Evolutionary conservation across 2,888 invertebrate genomes (phyloP).

Genomic region (Diarsia brunnea): DNA sequence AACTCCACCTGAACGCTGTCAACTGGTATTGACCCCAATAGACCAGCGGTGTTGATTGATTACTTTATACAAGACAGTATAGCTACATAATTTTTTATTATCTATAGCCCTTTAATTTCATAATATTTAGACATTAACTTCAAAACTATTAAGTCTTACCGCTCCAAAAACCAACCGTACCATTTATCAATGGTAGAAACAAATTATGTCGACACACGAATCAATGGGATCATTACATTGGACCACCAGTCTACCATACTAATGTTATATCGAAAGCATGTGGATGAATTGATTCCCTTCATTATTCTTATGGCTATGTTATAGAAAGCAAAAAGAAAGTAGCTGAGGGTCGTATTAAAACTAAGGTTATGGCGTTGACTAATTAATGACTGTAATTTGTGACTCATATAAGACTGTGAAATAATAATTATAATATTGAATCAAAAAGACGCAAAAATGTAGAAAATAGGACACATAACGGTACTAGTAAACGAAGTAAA

Average conservation of each 20-base stretch:
- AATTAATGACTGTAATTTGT: background rate
- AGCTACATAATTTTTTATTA: too few species aligned
- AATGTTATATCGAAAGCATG: slow-evolving; percentile 27
- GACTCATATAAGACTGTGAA: background rate
- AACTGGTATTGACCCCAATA: too few species aligned
- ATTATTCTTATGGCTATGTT: slow-evolving; percentile 19
- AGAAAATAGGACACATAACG: background rate
- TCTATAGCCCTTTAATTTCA: slow-evolving; percentile 15
- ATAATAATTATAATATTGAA: background rate
- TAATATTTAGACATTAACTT: slow-evolving; percentile 29
- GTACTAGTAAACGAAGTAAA: background rate
- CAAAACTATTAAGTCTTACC: slow-evolving; percentile 15
- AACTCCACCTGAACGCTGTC: too few species aligned
- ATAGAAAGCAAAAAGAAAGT: background rate
- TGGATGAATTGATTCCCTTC: slow-evolving; percentile 31
- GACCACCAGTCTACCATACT: slow-evolving; percentile 29
- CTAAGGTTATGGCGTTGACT: too few species aligned
- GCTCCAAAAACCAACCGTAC: slow-evolving; percentile 24
- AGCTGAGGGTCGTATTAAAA: background rate
- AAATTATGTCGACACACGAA: slow-evolving; percentile 40
- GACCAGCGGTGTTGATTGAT: too few species aligned
- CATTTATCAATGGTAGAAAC: slow-evolving; percentile 41
- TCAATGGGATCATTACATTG: slow-evolving; percentile 57
- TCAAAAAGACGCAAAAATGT: background rate
- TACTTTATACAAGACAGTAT: too few species aligned